phyloP scores from a whole-genome alignment of 1,140 invertebrate species.

The Cylas formicarius region DNA sequence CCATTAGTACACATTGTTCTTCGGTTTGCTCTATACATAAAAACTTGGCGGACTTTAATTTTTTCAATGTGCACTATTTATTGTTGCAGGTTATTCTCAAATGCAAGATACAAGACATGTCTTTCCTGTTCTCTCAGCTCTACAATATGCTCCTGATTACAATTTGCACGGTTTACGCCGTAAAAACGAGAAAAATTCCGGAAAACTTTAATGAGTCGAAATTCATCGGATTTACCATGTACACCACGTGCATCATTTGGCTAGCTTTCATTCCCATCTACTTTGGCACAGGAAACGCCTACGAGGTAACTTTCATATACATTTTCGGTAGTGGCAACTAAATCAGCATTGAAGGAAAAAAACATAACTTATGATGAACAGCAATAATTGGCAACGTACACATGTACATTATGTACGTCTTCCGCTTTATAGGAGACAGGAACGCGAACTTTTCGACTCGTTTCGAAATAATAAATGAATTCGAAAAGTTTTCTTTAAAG shows the following conservation, averaged over 20 bases:
- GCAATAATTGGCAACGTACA: too few species aligned
- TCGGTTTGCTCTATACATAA: too few species aligned
- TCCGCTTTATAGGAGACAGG: too few species aligned
- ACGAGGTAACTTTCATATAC: conserved; percentile 46
- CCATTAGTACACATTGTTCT: too few species aligned
- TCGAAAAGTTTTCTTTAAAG: too few species aligned
- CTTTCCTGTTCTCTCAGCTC: conserved; percentile 59
- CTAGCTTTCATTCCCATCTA: conserved; percentile 68
- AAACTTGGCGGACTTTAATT: conserved; percentile 3
- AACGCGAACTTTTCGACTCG: too few species aligned
- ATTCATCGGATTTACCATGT: conserved; percentile 71
- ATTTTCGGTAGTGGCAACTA: too few species aligned
- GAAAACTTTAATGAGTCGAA: conserved; percentile 73
- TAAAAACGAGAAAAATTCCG: conserved; percentile 68
- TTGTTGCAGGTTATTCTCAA: conserved; percentile 47
- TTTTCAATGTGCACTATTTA: conserved; percentile 5
- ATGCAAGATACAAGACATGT: conserved; percentile 60
- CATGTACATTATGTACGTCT: too few species aligned
- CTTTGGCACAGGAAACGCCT: conserved; percentile 60
- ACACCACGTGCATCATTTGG: conserved; percentile 73
- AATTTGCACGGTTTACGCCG: conserved; percentile 66
- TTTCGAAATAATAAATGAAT: too few species aligned
- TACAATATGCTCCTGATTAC: conserved; percentile 71
- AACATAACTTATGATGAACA: too few species aligned
- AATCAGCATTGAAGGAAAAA: too few species aligned